A percentile compares a stretch with the other conserved stretches of the same genome.
These are phyloP conservation scores for Drosophila santomea DNA, from an alignment of 1,140 invertebrate genomes.

Conservation along the genomic window DNA sequence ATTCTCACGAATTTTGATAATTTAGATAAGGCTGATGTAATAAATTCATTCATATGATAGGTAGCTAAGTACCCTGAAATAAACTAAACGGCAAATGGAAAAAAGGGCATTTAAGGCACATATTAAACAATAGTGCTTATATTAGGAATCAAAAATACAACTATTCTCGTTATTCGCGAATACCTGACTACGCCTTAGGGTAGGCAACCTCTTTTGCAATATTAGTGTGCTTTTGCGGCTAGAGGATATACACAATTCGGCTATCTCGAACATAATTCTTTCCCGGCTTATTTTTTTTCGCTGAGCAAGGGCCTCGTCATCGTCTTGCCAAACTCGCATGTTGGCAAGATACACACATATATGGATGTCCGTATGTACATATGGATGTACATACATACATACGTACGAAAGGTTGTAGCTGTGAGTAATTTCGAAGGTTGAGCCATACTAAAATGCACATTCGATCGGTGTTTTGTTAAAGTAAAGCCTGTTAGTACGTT, in stretches of 20 bases:
- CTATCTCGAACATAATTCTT: background rate
- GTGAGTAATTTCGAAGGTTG: conserved; percentile 10
- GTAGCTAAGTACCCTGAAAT: too few relatives aligned
- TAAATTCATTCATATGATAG: too few relatives aligned
- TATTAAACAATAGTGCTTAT: too few relatives aligned
- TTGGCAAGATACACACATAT: conserved; percentile 5
- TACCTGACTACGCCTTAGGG: too few relatives aligned
- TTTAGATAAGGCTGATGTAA: background rate
- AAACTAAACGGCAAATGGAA: too few relatives aligned
- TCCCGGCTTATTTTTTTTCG: background rate
- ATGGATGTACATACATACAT: background rate
- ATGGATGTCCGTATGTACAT: background rate
- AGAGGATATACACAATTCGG: conserved; percentile 1
- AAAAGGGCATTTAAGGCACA: too few relatives aligned
- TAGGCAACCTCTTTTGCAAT: background rate
- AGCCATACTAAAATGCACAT: conserved; percentile 23
- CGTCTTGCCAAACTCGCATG: conserved; percentile 14
- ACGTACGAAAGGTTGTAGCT: conserved; percentile 3
- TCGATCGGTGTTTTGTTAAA: conserved; percentile 8
- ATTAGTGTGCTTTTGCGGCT: background rate
- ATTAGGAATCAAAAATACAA: too few relatives aligned
- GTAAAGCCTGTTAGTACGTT: conserved; percentile 7
- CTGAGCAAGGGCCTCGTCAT: conserved; percentile 13
- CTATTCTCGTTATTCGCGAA: background rate
- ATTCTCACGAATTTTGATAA: background rate